A percentile compares a stretch with the other conserved stretches of the same genome.
phyloP scores from a whole-genome alignment of 2,113 vertebrate species.

The Rissa tridactyla region DNA sequence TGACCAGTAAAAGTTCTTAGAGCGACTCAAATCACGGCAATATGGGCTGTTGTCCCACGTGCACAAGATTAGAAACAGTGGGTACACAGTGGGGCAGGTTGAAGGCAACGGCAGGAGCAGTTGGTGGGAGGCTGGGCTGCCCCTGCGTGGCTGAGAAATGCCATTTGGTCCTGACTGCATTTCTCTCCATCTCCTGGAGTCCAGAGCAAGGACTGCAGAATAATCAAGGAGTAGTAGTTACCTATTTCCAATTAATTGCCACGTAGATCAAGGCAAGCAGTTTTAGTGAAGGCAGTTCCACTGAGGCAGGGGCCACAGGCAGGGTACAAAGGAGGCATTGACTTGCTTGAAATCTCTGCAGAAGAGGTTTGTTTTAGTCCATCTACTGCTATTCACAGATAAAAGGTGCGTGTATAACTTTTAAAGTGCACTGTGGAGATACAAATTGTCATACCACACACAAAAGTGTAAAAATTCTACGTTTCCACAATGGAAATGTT shows the following conservation, averaged over 20 bases:
- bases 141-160: accelerated
- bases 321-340: not conserved
- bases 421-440: not conserved
- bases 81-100: not conserved
- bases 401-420: not conserved
- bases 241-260: not conserved
- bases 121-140: not conserved
- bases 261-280: not conserved
- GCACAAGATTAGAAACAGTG: not conserved
- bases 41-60: accelerated
- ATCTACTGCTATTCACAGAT: not conserved
- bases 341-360: not conserved
- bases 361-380: not conserved
- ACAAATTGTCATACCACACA: not conserved
- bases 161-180: not conserved
- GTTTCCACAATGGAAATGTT: not conserved
- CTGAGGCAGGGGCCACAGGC: not conserved
- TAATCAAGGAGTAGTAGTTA: not conserved
- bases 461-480: not conserved
- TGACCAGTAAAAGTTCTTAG: not conserved
- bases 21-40: not conserved
- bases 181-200: not conserved
- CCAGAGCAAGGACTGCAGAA: not conserved
- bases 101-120: accelerated
- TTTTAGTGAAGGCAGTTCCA: not conserved